Percentiles rank a stretch among this genome's conserved stretches.
phyloP scores from a whole-genome alignment of 2,888 invertebrate genomes.

The Flexamia atlantica region DNA sequence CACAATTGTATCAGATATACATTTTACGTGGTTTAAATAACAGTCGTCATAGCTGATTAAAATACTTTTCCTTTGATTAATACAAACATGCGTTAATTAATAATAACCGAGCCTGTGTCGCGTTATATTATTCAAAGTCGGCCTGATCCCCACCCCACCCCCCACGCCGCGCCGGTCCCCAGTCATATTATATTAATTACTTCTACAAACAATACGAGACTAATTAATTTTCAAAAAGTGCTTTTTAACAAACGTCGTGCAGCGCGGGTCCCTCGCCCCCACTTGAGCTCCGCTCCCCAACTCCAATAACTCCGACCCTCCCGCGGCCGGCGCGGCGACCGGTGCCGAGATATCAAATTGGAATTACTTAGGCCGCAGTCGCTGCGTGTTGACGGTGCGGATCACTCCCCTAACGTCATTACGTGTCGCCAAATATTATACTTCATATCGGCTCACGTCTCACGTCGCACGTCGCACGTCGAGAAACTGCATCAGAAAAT shows the following conservation, averaged over 20 bases:
- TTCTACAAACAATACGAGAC: slow-evolving; percentile 48
- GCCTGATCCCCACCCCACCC: not conserved
- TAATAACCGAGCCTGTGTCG: not conserved
- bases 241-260: slow-evolving; percentile 56
- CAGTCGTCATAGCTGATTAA: no score
- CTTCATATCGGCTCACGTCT: no score
- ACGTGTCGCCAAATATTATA: slow-evolving; percentile 21
- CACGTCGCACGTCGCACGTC: no score
- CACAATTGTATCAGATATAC: no score
- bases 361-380: slow-evolving; percentile 31
- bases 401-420: slow-evolving; percentile 36
- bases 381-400: slow-evolving; percentile 23
- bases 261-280: not conserved
- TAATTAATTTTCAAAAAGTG: slow-evolving; percentile 59
- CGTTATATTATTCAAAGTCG: slow-evolving; percentile 20
- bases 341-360: slow-evolving; percentile 47
- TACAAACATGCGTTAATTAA: not conserved
- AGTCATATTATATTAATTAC: slow-evolving; percentile 56
- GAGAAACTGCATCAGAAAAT: not conserved
- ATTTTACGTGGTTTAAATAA: no score
- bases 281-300: not conserved
- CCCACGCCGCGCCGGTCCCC: no score
- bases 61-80: no score
- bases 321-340: not conserved
- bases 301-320: not conserved